Evolutionary conservation across 2,797 vertebrate species (phyloP).

Genomic region (Sitta carolinensis): DNA sequence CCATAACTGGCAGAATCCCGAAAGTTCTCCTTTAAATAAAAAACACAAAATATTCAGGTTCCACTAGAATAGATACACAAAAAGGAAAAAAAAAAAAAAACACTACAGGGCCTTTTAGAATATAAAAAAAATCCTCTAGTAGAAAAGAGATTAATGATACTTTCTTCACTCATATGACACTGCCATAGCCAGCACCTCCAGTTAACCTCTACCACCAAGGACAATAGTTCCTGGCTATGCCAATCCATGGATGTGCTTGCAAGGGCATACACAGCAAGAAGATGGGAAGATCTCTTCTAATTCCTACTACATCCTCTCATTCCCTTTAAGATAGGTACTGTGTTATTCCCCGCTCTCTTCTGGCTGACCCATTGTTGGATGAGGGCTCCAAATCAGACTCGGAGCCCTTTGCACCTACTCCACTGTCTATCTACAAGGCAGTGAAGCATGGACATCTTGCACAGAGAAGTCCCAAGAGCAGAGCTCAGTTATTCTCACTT

Average conservation of each 20-base stretch:
- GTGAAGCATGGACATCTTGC: background rate
- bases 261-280: background rate
- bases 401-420: background rate
- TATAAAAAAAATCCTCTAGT: background rate
- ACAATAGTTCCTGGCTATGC: background rate
- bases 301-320: background rate
- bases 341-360: background rate
- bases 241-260: background rate
- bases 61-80: background rate
- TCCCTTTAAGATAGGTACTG: background rate
- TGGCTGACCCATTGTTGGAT: background rate
- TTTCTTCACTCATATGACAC: background rate
- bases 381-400: background rate
- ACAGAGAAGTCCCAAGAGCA: background rate
- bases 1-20: slow-evolving; percentile 76
- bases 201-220: background rate
- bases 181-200: background rate
- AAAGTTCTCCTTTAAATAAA: slow-evolving; percentile 75
- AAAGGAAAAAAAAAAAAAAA: fast-evolving
- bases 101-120: background rate
- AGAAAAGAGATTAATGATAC: background rate
- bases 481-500: background rate
- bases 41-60: background rate
- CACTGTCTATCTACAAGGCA: background rate
- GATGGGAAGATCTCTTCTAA: background rate